phyloP scores from a whole-genome alignment of 2,113 vertebrate species.

The Datnioides undecimradiatus region DNA sequence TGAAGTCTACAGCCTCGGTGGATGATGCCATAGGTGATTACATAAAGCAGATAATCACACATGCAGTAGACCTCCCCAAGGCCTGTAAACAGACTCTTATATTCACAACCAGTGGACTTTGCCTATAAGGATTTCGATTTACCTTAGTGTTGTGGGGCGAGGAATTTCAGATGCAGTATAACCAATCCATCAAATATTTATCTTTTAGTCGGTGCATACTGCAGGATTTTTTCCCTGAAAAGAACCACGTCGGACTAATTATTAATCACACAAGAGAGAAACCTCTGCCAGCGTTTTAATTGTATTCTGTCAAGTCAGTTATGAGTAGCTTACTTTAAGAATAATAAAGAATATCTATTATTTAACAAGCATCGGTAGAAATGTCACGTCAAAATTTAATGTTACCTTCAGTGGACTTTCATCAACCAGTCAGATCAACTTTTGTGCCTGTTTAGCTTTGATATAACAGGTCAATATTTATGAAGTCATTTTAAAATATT shows the following conservation, averaged over 20 bases:
- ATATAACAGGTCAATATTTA: not conserved
- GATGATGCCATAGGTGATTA: too few species aligned
- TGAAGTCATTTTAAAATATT: constrained; percentile 8
- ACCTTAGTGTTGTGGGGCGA: too few species aligned
- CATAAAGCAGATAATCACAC: not conserved
- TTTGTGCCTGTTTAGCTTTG: not conserved
- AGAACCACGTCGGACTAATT: not conserved
- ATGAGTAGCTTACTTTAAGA: not conserved
- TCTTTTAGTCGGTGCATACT: not conserved
- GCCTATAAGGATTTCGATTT: not conserved
- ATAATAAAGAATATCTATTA: not conserved
- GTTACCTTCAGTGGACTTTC: not conserved
- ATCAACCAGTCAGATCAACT: not conserved
- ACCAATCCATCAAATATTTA: not conserved
- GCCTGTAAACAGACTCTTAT: not conserved
- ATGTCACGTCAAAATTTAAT: not conserved
- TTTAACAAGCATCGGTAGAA: not conserved
- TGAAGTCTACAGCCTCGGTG: too few species aligned
- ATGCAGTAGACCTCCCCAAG: not conserved
- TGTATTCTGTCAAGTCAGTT: not conserved
- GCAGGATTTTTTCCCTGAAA: not conserved
- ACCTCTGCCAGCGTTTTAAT: not conserved
- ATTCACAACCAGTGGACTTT: not conserved
- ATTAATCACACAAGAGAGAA: not conserved
- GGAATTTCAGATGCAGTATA: not conserved